Evolutionary conservation across 2,888 invertebrate genomes (phyloP).

Genomic region (Eupeodes luniger): DNA sequence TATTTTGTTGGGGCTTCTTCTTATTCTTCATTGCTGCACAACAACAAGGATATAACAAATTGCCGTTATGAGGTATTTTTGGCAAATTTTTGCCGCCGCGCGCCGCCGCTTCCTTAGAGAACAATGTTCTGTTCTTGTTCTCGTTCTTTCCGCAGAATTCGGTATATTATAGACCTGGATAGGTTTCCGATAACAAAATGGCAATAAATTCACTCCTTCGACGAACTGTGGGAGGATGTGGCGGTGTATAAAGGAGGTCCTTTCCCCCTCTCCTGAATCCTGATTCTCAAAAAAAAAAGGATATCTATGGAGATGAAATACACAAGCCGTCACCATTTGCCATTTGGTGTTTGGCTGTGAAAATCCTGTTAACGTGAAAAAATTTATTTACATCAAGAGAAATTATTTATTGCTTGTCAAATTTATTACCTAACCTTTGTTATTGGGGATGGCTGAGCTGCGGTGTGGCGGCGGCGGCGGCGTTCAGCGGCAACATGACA

Average conservation of each 20-base stretch:
- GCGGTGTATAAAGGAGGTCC: no score
- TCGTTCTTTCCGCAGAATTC: constrained; percentile 11
- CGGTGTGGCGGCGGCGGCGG: neutral
- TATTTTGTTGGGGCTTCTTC: neutral
- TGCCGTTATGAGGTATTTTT: constrained; percentile 60
- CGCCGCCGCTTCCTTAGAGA: constrained; percentile 14
- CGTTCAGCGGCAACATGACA: neutral
- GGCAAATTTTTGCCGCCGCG: constrained; percentile 48
- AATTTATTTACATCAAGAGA: constrained; percentile 75
- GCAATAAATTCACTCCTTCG: constrained; percentile 63
- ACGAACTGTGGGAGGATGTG: neutral
- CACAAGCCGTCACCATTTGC: constrained; percentile 68
- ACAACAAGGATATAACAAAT: constrained; percentile 50
- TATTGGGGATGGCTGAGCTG: constrained; percentile 19
- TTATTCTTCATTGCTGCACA: neutral
- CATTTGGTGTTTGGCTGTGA: constrained; percentile 69
- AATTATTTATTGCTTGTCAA: constrained; percentile 76
- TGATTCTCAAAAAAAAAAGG: constrained; percentile 17
- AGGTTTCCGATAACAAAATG: constrained; percentile 65
- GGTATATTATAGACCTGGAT: constrained; percentile 38
- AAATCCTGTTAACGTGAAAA: constrained; percentile 75
- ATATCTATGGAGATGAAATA: constrained; percentile 36
- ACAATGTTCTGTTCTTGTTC: constrained; percentile 9
- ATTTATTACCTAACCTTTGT: constrained; percentile 76
- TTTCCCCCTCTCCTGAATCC: neutral